A percentile compares a stretch with the other conserved stretches of the same genome.
phyloP scores from a whole-genome alignment of 2,797 vertebrate species.

The Gymnopithys bicolor region DNA sequence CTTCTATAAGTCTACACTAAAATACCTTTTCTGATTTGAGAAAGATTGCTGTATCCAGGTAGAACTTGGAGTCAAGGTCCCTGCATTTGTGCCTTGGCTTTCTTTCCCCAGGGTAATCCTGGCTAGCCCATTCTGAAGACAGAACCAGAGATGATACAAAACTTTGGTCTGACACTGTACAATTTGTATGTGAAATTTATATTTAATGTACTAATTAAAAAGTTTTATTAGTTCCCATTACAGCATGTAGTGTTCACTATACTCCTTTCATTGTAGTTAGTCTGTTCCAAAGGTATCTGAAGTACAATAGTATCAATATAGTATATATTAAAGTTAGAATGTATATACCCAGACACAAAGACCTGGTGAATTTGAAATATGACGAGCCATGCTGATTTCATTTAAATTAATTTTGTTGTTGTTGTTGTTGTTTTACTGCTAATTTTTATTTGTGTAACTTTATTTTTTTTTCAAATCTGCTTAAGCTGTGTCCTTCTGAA shows the following conservation, averaged over 20 bases:
- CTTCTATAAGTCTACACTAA: not conserved
- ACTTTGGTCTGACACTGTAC: not conserved
- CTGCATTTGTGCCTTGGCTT: not conserved
- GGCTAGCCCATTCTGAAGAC: not conserved
- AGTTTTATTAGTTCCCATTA: not conserved
- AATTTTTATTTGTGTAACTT: constrained; percentile 33
- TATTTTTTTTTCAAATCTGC: constrained; percentile 37
- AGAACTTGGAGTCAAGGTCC: not conserved
- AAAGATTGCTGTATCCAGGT: not conserved
- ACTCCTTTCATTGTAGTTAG: not conserved
- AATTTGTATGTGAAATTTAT: not conserved
- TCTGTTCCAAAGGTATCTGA: not conserved
- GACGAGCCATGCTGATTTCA: not conserved
- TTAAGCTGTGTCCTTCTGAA: constrained; percentile 18
- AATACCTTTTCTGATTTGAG: not conserved
- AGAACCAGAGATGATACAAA: not conserved
- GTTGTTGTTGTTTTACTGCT: not conserved
- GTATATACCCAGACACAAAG: not conserved
- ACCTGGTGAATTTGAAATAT: not conserved
- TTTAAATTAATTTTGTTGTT: not conserved
- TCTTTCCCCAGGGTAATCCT: not conserved
- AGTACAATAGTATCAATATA: not conserved
- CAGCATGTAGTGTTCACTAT: not conserved
- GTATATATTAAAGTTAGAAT: not conserved
- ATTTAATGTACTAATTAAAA: not conserved